Base-by-base conservation (phyloP, 2,888 invertebrate genomes). In the Antitype chi region DNA sequence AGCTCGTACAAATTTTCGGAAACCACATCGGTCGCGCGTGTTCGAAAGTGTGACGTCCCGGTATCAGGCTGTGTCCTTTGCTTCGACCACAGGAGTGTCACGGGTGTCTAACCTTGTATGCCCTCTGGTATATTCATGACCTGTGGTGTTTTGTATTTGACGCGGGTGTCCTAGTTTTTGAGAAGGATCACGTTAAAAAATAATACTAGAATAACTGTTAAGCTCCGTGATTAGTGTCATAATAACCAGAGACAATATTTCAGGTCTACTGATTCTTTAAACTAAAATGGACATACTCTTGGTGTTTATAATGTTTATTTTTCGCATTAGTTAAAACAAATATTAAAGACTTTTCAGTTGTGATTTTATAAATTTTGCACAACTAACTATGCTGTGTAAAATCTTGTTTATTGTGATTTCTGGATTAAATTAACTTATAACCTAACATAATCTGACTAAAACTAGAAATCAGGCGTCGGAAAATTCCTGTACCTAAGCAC, bases 11-110 rank as follows among this genome's bases (percentile, higher is more conserved):
- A 81, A 80, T 76, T 76, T 76, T 80, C 53, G 23, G 49, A 57
- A 72, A 78, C 74, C 69, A 32, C 70, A 49, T 63, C 55, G 49
- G 47, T 43, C 32, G 43, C 57, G 49, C 62, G 20, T 43, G 47
- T 25, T 74, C 28, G 38, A 60, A 68, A 78, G 69, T 79, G 62
- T 8, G 47, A 74, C 62, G 28, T 74, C n/a, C 7, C 28, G 53
- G 60, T 80, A 80, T 75, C 76, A 9, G n/a, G 25, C 15, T 53
- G 3, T 17, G 68, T 74, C 74, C 57, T 74, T 74, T 68, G 49
- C 63, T 73, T 28, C 68, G 15, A 84, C 81, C 81, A 15, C 81
- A 84, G 63, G 8, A 52, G 64, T 75, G 84, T 84, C 80, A 71
- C 60, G 59, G 69, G 60, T 69, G 66, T 80, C 63, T 64, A 66